Evolutionary conservation across 2,113 vertebrate genomes (phyloP), one percentile per base, ranked within the genome.

Genomic region (Mirounga angustirostris): DNA sequence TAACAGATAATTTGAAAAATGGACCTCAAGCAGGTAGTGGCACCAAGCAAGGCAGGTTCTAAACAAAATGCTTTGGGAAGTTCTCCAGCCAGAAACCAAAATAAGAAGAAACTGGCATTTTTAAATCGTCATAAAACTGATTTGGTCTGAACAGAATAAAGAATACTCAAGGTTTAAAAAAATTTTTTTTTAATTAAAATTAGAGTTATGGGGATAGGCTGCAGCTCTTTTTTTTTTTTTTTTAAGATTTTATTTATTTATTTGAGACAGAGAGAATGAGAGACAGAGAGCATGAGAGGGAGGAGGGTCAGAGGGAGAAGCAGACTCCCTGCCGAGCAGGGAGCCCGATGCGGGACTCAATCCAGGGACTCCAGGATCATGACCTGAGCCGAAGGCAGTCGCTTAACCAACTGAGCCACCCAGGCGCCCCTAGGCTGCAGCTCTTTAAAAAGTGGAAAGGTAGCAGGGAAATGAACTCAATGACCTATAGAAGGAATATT

Each of bases 81-180:
- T 91, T 61, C 76, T 97, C 54, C 59, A 95, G 78, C 11, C 59
- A 94, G 92, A 85, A 92, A 73, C 33, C 13, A 43, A 96, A 95
- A 74, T 36, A 83, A 88, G 56, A 96, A 85, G 54, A 80, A 86
- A 89, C 21, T 80, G 67, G 43, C 36, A 43, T 5, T 43, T 43
- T 95, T 93, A 71, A 96, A 50, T 1, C 61, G 26, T 86, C 58
- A n/a, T 40, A 85, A 83, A 76, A 92, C 2, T 94, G 82, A 94
- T 46, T 90, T 83, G 76, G 56, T 61, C 83, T 85, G 24, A 84
- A 58, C 18, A 85, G 33, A 40, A 79, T 21, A 97, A 95, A 80
- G 56, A 95, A 89, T 65, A 82, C 33, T 56, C 65, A 78, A 50
- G 74, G 8, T 50, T 50, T 65, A 65, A 65, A 65, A 65, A 21